phyloP scores from a whole-genome alignment of 2,888 invertebrate genomes.

The Pseudococcus viburni region DNA sequence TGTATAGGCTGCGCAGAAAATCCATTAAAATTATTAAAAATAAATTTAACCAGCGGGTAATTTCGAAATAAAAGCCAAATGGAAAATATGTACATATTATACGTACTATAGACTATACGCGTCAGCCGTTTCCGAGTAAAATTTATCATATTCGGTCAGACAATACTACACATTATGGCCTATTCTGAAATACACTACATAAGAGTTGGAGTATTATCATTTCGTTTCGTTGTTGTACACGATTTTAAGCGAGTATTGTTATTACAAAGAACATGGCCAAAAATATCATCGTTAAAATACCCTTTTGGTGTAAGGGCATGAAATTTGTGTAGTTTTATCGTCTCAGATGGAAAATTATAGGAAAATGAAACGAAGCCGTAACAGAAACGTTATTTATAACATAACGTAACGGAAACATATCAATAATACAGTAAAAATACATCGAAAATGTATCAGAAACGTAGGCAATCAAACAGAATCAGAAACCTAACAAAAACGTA shows the following conservation, averaged over 20 bases:
- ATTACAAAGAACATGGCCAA: not conserved
- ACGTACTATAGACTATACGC: not conserved
- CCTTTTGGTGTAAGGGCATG: not conserved
- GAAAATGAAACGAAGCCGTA: too few relatives aligned
- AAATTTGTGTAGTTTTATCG: too few relatives aligned
- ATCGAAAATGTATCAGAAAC: too few relatives aligned
- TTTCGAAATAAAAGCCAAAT: constrained; percentile 45
- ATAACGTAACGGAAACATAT: too few relatives aligned
- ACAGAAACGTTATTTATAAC: too few relatives aligned
- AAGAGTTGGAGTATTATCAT: not conserved
- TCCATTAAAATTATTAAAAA: constrained; percentile 57
- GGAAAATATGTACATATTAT: constrained; percentile 17
- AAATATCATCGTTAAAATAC: not conserved
- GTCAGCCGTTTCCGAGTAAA: constrained; percentile 37
- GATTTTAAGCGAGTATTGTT: not conserved
- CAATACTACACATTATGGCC: not conserved
- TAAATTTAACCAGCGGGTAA: constrained; percentile 41
- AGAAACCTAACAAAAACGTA: too few relatives aligned
- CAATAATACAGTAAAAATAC: too few relatives aligned
- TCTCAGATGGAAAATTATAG: too few relatives aligned
- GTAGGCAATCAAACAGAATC: too few relatives aligned
- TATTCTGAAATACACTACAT: not conserved
- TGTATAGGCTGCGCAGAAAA: constrained; percentile 33
- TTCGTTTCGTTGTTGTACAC: not conserved
- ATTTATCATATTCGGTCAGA: constrained; percentile 18